Evolutionary conservation across 2,797 vertebrate species (phyloP).

Genomic region (Aulostomus chinensis): DNA sequence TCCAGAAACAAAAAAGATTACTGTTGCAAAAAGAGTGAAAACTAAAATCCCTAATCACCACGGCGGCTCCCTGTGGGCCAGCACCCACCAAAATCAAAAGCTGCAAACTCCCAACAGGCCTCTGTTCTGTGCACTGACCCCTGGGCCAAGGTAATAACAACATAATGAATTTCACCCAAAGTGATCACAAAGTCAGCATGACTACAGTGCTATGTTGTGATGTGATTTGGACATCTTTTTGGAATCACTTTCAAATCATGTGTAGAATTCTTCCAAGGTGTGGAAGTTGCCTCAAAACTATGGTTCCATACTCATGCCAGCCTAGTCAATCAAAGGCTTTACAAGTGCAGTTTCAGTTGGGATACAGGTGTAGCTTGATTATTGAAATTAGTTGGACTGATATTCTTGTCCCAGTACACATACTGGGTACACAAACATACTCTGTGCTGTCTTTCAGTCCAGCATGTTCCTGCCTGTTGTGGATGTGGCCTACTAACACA

Average conservation of each 20-base stretch:
- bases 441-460: no score
- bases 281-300: not conserved
- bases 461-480: no score
- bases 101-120: not conserved
- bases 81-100: not conserved
- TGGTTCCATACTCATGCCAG: no score
- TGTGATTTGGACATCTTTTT: not conserved
- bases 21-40: no score
- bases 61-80: not conserved
- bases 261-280: not conserved
- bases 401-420: no score
- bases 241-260: not conserved
- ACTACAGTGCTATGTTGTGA: not conserved
- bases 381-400: no score
- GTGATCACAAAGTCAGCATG: constrained; percentile 8
- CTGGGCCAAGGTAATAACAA: not conserved
- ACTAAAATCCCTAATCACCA: not conserved
- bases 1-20: no score
- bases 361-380: no score
- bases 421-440: no score
- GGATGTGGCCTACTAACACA: no score
- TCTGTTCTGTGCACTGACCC: not conserved
- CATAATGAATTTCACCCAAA: constrained; percentile 4
- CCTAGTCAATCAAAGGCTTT: no score
- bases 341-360: no score